Evolutionary conservation across 2,888 invertebrate genomes (phyloP), one percentile per base, ranked within the genome.

Genomic region (Heteromurus nitidus): DNA sequence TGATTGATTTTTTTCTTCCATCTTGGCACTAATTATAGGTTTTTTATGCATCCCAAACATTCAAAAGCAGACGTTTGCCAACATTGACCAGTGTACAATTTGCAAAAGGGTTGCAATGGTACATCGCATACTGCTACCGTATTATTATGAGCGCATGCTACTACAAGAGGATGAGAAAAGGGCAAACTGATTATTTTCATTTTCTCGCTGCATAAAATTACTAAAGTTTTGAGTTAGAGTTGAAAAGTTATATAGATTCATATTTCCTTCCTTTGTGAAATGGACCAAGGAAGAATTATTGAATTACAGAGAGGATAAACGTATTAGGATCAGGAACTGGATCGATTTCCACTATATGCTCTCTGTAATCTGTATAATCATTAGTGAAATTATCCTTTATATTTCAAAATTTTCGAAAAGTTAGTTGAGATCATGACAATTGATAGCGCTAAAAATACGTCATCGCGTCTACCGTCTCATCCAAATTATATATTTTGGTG

Each of bases 301-400:
- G n/a, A 47, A 47, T 47, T 47, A 16, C n/a, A 47, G 47, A 47
- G 47, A 11, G 36, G 7, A 36, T n/a, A 5, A 47, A 47, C 11
- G 47, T 47, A 16, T 50, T 20, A 69, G 69, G 69, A n/a, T n/a
- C n/a, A 70, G 58, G 55, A 70, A 24, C 44, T 70, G 58, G 58
- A 70, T 70, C 58, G 70, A 55, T 70, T 70, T 70, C 58, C 70
- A 70, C 70, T 70, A n/a, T 36, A 9, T 36, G 36, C 47, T 47
- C n/a, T 3, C n/a, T n/a, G n/a, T n/a, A 47, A 11, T 47, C 16
- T 47, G 47, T 47, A 47, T 47, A 5, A 47, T 47, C 47, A 47
- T 47, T 47, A 47, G 47, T 47, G 13, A 13, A 13, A 36, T 36
- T 9, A 36, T 36, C 36, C 5, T 36, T 11, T 47, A 47, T 13